These are phyloP conservation scores for Proisotoma minuta DNA, from an alignment of 2,888 invertebrate species.

Conservation along the genomic window DNA sequence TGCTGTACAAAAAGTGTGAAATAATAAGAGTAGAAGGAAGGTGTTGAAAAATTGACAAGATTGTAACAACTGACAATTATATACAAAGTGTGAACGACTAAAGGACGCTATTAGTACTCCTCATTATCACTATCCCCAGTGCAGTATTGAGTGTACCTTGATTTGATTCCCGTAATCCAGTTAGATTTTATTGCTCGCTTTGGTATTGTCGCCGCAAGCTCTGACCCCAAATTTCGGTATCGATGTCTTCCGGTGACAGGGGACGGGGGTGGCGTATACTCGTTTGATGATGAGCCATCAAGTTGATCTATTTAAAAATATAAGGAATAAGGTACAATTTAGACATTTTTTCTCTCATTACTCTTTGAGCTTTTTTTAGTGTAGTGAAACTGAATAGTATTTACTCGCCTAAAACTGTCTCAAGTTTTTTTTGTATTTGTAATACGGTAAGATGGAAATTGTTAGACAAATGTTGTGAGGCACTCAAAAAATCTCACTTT, in stretches of 20 bases:
- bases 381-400: not conserved
- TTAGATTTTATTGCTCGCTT: constrained; percentile 40
- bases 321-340: not conserved
- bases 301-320: constrained; percentile 27
- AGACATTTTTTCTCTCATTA: too few species aligned
- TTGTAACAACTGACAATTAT: too few species aligned
- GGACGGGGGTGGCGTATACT: constrained; percentile 42
- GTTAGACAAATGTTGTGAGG: too few species aligned
- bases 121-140: not conserved
- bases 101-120: not conserved
- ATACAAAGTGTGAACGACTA: not conserved
- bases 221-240: constrained; percentile 45
- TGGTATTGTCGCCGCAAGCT: constrained; percentile 46
- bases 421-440: too few species aligned
- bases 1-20: not conserved
- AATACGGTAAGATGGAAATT: too few species aligned
- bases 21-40: not conserved
- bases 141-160: constrained; percentile 23
- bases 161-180: constrained; percentile 39
- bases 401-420: too few species aligned
- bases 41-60: not conserved
- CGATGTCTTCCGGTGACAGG: constrained; percentile 34
- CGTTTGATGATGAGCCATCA: constrained; percentile 36
- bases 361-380: too few species aligned
- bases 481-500: too few species aligned